Evolutionary conservation across 2,888 invertebrate species (phyloP), one percentile per base, ranked within the genome.

Genomic region (Drosophila acutilabella): DNA sequence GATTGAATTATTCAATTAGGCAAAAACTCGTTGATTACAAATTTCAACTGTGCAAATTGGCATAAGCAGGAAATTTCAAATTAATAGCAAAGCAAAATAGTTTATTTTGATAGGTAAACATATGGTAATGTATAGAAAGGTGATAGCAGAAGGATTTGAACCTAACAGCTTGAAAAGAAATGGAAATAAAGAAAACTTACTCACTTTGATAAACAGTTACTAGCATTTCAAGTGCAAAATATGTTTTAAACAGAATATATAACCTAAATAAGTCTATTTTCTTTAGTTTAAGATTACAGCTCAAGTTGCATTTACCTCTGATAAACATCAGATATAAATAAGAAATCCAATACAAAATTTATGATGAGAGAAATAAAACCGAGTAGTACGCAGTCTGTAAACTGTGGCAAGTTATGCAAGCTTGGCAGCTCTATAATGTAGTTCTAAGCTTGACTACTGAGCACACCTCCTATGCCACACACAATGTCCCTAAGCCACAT

Each of bases 1-100:
- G 83, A 74, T 83, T 84, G 81, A 69, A 70, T 80, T 71, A 83
- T 72, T 80, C 69, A 86, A 86, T 82, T 82, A 73, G 64, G 56
- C 30, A 33, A 67, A 61, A 36, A 61, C 57, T 56, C 50, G 18
- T 69, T 59, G 68, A 42, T 38, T 36, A 13, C 20, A 18, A 59
- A 42, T 18, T 41, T 45, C 45, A 45, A 47, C 14, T 36, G 45
- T 23, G 7, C 33, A 30, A n/a, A 57, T 14, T 36, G 36, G 36
- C 36, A 26, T 13, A 54, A 23, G 11, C 45, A 38, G 8, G 23
- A 16, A 58, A 4, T 30, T 48, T 26, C 10, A 41, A 41, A 26
- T 47, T 13, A 14, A 38, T 38, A 38, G 36, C 3, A 3, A 10
- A 44, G 11, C 42, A 42, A 13, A 40, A 36, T 7, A 53, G 30